Base-by-base conservation (phyloP, 2,888 invertebrate species). In the Aporophyla nigra region DNA sequence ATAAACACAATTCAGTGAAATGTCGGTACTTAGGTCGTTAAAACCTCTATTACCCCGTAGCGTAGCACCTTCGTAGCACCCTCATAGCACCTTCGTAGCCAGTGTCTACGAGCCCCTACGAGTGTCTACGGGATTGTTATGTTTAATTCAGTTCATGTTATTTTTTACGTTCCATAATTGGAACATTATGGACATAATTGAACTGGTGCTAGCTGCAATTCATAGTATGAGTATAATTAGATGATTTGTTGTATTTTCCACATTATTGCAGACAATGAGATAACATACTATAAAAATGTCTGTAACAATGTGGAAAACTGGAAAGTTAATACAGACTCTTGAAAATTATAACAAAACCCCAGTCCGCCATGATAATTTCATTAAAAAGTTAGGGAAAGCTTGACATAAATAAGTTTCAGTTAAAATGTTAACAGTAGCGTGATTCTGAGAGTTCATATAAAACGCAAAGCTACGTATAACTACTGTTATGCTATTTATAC, bases 141-240 rank as follows among this genome's bases (percentile, higher is more conserved):
- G 68, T 76, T 85, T 78, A 76, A 79, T 80, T 77, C 65, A 66
- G 33, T 58, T 53, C n/a, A 73, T 76, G 56, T 81, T 83, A 65
- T 76, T 58, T 79, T 66, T n/a, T 33, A 53, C 46, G 0, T 72
- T n/a, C 6, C 5, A 40, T 12, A 65, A 63, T 43, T n/a, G 19
- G 16, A 58, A 33, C 54, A 58, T 72, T 58, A 46, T 56, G 16
- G 24, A 9, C 19, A 51, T 43, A n/a, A n/a, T n/a, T n/a, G n/a
- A n/a, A n/a, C n/a, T n/a, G n/a, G n/a, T n/a, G n/a, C n/a, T n/a
- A n/a, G n/a, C n/a, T n/a, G n/a, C n/a, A n/a, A n/a, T n/a, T n/a
- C n/a, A n/a, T 14, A 27, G n/a, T 9, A 19, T 16, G 27, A 5
- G 21, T 51, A 21, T 21, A 21, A 1, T 49, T 24, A 27, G 12